A percentile compares a stretch with the other conserved stretches of the same genome.
phyloP scores from a whole-genome alignment of 2,888 invertebrate species.

The Blastobasis adustella region DNA sequence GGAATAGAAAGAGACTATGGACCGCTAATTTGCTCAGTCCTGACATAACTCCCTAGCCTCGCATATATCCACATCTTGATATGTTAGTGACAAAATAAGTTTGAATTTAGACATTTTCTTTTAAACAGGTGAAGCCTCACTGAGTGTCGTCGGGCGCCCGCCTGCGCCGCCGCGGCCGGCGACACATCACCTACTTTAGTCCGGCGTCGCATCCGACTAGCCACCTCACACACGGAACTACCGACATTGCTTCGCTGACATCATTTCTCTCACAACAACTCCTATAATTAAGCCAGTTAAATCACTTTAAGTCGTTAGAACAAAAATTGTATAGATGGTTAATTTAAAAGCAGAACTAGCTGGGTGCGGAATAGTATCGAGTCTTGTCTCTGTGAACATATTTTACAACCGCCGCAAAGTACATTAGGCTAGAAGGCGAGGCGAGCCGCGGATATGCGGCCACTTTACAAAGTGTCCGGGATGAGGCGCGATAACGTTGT shows the following conservation, averaged over 20 bases:
- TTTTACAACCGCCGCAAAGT: slow-evolving; percentile 40
- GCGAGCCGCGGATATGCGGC: slow-evolving; percentile 54
- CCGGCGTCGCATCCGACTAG: no score
- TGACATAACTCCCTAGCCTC: no score
- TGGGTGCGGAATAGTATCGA: slow-evolving; percentile 52
- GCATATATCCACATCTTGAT: no score
- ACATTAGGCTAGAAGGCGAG: slow-evolving; percentile 33
- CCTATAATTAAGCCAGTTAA: no score
- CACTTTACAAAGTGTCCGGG: slow-evolving; percentile 73
- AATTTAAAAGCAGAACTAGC: slow-evolving; percentile 33
- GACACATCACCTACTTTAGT: neutral
- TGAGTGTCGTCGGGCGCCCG: slow-evolving; percentile 49
- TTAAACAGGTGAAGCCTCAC: slow-evolving; percentile 61
- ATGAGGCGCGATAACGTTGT: slow-evolving; percentile 72
- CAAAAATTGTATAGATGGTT: slow-evolving; percentile 13
- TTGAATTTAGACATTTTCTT: neutral
- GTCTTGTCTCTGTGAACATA: slow-evolving; percentile 35
- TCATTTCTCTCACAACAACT: no score
- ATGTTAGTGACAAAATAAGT: no score
- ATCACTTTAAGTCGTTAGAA: neutral
- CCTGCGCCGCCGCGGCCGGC: slow-evolving; percentile 23
- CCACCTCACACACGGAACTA: no score
- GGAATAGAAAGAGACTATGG: no score
- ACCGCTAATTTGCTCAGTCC: no score
- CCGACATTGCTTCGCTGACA: no score